Conservation (phyloP, 1,140 invertebrate genomes). For the Drosophila bocki region DNA sequence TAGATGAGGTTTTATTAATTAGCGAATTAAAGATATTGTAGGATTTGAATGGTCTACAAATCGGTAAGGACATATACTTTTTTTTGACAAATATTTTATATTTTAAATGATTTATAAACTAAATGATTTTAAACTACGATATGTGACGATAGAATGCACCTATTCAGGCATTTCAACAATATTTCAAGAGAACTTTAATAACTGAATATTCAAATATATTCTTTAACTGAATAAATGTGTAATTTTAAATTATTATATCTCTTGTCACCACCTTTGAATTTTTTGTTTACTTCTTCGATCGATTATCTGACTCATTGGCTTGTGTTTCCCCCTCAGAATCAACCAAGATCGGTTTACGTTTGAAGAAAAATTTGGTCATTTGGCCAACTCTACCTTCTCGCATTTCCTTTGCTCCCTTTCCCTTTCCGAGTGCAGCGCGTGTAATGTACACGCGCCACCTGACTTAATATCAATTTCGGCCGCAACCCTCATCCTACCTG, state of each 20-base stretch:
- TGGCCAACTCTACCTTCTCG: slow-evolving; percentile 10
- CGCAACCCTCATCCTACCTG: slow-evolving; percentile 5
- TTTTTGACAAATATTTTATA: not conserved
- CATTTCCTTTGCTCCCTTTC: slow-evolving; percentile 34
- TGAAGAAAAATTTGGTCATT: not conserved
- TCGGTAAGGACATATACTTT: not conserved
- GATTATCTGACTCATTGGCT: slow-evolving; percentile 14
- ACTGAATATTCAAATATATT: no score
- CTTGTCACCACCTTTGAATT: not conserved
- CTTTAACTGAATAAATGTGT: not conserved
- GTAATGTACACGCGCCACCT: slow-evolving; percentile 80
- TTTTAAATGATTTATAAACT: no score
- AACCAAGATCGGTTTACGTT: not conserved
- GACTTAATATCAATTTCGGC: slow-evolving; percentile 79
- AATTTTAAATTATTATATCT: no score
- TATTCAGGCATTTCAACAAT: no score
- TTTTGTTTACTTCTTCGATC: not conserved
- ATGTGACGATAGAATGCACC: no score
- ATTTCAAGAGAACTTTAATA: no score
- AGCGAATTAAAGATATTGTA: not conserved
- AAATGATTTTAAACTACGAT: no score
- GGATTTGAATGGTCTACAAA: not conserved
- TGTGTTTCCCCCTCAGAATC: not conserved
- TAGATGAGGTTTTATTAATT: not conserved
- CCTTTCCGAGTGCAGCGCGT: slow-evolving; percentile 67